phyloP scores from a whole-genome alignment of 2,888 invertebrate genomes.

The Allygus modestus region DNA sequence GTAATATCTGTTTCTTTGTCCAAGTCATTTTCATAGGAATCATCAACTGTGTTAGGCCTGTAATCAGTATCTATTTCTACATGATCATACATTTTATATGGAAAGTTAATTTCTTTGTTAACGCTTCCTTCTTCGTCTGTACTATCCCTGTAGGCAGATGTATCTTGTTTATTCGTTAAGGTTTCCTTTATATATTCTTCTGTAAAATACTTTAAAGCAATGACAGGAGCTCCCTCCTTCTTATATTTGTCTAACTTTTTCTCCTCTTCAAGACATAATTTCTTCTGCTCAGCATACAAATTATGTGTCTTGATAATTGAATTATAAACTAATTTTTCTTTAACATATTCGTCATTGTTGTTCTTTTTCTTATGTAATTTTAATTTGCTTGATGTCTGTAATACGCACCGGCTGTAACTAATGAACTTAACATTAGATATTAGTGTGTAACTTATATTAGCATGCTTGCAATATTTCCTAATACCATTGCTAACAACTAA shows the following conservation, averaged over 20 bases:
- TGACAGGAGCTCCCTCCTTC: background rate
- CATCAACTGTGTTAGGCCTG: background rate
- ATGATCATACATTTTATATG: conserved; percentile 38
- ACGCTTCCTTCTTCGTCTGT: background rate
- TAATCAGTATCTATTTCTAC: background rate
- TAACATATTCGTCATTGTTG: background rate
- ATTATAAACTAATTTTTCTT: conserved; percentile 15
- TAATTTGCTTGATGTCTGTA: background rate
- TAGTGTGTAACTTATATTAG: background rate
- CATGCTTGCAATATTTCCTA: background rate
- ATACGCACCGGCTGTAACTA: background rate
- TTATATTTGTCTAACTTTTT: background rate
- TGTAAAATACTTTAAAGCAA: conserved; percentile 20
- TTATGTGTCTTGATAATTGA: conserved; percentile 1
- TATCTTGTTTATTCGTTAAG: background rate
- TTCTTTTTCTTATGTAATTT: background rate
- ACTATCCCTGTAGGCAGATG: background rate
- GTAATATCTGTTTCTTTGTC: background rate
- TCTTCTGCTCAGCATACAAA: too few relatives aligned
- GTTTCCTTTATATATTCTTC: background rate
- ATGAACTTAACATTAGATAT: background rate
- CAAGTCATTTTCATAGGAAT: background rate
- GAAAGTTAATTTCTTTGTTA: conserved; percentile 19
- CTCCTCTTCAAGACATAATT: background rate
- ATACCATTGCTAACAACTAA: background rate